Conservation (phyloP, 1,140 invertebrate genomes). For the Latrodectus geometricus region DNA sequence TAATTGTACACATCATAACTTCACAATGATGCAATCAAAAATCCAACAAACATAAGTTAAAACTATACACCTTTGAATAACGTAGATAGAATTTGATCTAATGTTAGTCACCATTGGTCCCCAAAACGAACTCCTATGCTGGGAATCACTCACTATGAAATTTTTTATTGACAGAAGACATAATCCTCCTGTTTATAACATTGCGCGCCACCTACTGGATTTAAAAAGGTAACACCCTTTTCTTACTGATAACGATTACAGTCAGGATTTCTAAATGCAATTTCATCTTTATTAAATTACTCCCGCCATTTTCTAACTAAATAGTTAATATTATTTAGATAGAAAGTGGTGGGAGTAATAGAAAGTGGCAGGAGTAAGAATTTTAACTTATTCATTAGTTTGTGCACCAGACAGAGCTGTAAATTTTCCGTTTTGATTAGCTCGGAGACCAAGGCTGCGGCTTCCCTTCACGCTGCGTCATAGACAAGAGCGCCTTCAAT, state of each 20-base stretch:
- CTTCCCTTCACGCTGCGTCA: too few species aligned
- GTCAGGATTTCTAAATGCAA: too few species aligned
- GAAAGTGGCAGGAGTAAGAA: too few species aligned
- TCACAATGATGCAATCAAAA: background rate
- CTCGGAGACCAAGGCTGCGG: too few species aligned
- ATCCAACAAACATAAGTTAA: background rate
- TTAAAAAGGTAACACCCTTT: constrained; percentile 22
- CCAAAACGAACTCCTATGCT: background rate
- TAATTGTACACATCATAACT: constrained; percentile 26
- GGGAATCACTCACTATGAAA: background rate
- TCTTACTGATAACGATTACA: background rate
- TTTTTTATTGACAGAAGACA: constrained; percentile 28
- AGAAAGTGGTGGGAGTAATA: too few species aligned
- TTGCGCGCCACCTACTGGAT: constrained; percentile 30
- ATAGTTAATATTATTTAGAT: too few species aligned
- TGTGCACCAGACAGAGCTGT: too few species aligned
- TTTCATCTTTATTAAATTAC: too few species aligned
- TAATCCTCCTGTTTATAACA: constrained; percentile 37
- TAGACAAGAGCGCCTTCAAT: too few species aligned
- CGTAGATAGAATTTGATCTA: background rate
- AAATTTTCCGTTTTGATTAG: too few species aligned
- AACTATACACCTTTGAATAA: background rate
- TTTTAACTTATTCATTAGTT: too few species aligned
- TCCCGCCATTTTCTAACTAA: too few species aligned
- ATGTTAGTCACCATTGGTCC: background rate